A percentile compares a stretch with the other conserved stretches of the same genome.
Conservation (phyloP, 1,140 invertebrate species). For the Eupristina koningsbergeri region DNA sequence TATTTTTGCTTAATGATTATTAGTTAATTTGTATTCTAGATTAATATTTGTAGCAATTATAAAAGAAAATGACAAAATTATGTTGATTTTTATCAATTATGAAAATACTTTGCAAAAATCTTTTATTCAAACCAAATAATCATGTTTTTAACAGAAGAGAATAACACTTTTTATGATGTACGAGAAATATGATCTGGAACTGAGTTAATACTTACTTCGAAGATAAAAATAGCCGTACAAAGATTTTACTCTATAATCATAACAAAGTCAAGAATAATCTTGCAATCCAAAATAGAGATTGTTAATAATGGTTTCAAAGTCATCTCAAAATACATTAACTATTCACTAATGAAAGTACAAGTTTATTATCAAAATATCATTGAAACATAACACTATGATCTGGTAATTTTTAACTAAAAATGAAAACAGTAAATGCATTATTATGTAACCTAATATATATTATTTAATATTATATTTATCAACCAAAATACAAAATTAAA, state of each 20-base stretch:
- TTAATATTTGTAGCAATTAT: too few relatives aligned
- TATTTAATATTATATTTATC: too few relatives aligned
- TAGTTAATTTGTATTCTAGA: neutral
- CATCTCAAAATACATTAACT: neutral
- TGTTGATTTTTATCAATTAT: too few relatives aligned
- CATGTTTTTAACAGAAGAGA: neutral
- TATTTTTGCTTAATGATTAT: neutral
- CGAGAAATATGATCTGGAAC: conserved; percentile 9
- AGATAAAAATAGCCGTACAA: neutral
- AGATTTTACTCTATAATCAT: neutral
- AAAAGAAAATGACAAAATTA: too few relatives aligned
- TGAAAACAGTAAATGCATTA: neutral
- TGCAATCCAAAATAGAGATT: neutral
- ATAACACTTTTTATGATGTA: neutral
- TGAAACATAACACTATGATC: neutral
- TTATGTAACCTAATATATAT: too few relatives aligned
- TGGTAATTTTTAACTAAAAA: neutral
- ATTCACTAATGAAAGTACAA: neutral
- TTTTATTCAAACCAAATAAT: neutral
- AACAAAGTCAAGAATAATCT: conserved; percentile 1
- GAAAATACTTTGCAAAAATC: too few relatives aligned
- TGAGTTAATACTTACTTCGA: neutral
- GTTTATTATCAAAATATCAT: neutral
- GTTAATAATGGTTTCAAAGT: neutral
- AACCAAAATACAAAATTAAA: neutral